Percentiles rank a stretch among this genome's conserved stretches.
These are phyloP conservation scores for Thripadectes ignobilis DNA, from an alignment of 2,797 vertebrate genomes.

Conservation along the genomic window DNA sequence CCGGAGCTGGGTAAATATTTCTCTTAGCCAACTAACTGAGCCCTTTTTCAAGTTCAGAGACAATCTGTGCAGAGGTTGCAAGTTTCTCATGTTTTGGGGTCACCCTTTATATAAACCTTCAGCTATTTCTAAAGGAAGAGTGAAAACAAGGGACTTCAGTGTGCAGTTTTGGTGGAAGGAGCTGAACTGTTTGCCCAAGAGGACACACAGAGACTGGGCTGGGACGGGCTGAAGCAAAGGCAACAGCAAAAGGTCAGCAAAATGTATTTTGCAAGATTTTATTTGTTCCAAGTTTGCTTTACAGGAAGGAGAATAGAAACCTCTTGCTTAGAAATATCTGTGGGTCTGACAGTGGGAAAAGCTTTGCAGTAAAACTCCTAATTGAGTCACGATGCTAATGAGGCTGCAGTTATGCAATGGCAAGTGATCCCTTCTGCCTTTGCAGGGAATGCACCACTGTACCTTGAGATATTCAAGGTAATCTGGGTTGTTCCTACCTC, in stretches of 20 bases:
- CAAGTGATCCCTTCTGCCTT: not conserved
- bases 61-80: not conserved
- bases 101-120: not conserved
- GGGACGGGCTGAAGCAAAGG: not conserved
- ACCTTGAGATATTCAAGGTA: not conserved
- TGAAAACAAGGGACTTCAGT: not conserved
- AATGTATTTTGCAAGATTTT: not conserved
- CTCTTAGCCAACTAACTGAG: not conserved
- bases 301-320: not conserved
- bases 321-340: not conserved
- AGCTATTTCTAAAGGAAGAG: not conserved
- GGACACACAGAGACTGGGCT: not conserved
- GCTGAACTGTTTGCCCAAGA: not conserved
- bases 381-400: conserved; percentile 5
- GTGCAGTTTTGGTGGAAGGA: not conserved
- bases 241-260: not conserved
- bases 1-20: conserved; percentile 41
- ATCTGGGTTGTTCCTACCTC: not conserved
- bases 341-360: conserved; percentile 4
- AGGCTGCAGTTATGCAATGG: not conserved
- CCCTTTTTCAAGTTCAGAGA: not conserved
- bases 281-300: not conserved
- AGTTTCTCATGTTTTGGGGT: conserved; percentile 35
- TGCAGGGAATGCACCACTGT: not conserved
- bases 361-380: not conserved